These are phyloP conservation scores for Halcyon badia DNA, from an alignment of 2,797 vertebrate species.

Conservation along the genomic window DNA sequence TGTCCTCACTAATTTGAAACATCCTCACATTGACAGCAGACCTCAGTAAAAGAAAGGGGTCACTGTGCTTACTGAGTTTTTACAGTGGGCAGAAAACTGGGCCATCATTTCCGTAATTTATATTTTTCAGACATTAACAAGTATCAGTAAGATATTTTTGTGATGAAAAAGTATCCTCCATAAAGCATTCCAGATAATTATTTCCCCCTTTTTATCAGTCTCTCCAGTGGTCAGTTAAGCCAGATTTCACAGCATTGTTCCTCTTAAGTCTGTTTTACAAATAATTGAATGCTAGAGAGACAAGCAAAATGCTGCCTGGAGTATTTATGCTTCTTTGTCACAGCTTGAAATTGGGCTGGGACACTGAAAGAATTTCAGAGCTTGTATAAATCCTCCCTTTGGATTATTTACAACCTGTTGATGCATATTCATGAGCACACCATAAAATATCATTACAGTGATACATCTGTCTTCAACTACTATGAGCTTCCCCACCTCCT, in stretches of 20 bases:
- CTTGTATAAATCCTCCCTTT: conserved; percentile 27
- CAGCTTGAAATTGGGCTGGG: conserved; percentile 32
- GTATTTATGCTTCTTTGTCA: conserved; percentile 31
- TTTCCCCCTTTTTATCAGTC: background rate
- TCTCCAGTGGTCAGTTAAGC: background rate
- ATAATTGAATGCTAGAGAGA: background rate
- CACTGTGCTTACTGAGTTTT: background rate
- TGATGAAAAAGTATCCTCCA: background rate
- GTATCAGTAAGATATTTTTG: background rate
- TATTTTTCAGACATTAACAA: background rate
- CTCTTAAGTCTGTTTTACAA: background rate
- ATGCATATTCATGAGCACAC: conserved; percentile 8
- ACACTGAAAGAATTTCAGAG: conserved; percentile 13
- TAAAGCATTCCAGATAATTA: background rate
- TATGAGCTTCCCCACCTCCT: background rate
- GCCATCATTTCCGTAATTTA: background rate
- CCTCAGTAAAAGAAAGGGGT: background rate
- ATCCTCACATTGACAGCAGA: background rate
- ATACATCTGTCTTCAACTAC: conserved; percentile 15
- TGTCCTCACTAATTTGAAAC: background rate
- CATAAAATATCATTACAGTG: conserved; percentile 24
- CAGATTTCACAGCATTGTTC: background rate
- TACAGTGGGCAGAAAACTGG: background rate
- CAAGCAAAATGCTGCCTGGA: background rate
- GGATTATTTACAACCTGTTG: conserved; percentile 54